phyloP scores from a whole-genome alignment of 2,888 invertebrate genomes.

The Latheticus oryzae region DNA sequence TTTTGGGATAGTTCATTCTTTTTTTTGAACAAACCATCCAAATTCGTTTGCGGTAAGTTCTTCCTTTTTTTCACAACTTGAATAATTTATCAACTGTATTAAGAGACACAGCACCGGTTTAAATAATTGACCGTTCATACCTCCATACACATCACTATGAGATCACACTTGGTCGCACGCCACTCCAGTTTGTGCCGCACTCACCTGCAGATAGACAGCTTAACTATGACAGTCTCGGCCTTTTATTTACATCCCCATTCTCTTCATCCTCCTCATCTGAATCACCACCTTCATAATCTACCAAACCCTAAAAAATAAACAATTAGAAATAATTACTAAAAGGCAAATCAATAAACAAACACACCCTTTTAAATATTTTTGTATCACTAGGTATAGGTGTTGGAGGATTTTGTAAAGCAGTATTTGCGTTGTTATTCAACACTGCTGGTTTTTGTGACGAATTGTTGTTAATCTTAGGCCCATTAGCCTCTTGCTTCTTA shows the following conservation, averaged over 20 bases:
- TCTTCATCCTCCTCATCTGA: constrained; percentile 95
- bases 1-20: constrained; percentile 5
- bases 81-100: constrained; percentile 23
- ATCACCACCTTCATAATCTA: constrained; percentile 97
- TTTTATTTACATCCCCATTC: constrained; percentile 71
- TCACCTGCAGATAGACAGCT: constrained; percentile 48
- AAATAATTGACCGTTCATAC: constrained; percentile 59
- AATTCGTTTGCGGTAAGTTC: constrained; percentile 6
- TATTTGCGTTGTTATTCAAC: constrained; percentile 66
- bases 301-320: constrained; percentile 77
- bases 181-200: constrained; percentile 58
- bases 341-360: constrained; percentile 1
- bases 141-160: constrained; percentile 58
- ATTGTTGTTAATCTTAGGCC: constrained; percentile 62
- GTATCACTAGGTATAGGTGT: constrained; percentile 61
- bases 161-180: constrained; percentile 61
- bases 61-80: constrained; percentile 20
- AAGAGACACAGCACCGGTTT: constrained; percentile 40
- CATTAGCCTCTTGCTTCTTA: constrained; percentile 61
- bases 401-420: constrained; percentile 60
- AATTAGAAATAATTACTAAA: constrained; percentile 2
- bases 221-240: constrained; percentile 82
- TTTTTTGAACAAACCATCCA: constrained; percentile 1
- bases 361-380: constrained; percentile 68
- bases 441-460: constrained; percentile 61